A percentile compares a stretch with the other conserved stretches of the same genome.
phyloP scores from a whole-genome alignment of 2,113 vertebrate genomes.

The Myodes glareolus region DNA sequence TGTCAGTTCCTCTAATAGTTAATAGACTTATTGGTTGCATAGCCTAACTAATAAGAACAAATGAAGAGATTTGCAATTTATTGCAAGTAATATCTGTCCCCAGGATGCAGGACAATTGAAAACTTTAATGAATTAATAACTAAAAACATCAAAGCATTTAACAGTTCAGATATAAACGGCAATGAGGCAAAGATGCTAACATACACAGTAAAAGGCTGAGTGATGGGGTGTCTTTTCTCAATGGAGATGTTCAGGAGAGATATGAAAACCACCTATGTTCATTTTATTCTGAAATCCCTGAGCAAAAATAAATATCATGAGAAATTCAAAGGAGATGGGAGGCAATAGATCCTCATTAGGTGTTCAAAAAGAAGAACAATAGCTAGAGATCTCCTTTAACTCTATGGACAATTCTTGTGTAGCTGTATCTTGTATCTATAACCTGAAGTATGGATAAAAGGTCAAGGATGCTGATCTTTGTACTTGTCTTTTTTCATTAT shows the following conservation, averaged over 20 bases:
- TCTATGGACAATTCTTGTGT: neutral
- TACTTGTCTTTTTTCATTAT: slow-evolving; percentile 68
- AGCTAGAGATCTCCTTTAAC: slow-evolving; percentile 30
- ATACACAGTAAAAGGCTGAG: slow-evolving; percentile 27
- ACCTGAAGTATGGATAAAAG: slow-evolving; percentile 28
- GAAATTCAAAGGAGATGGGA: neutral
- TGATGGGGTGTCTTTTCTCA: neutral
- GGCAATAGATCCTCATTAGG: neutral
- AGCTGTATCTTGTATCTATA: neutral
- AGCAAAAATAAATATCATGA: neutral
- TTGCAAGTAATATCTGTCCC: neutral
- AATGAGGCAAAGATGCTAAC: slow-evolving; percentile 26
- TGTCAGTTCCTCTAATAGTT: neutral
- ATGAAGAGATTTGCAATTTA: slow-evolving; percentile 36
- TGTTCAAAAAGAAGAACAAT: neutral
- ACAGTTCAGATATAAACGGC: slow-evolving; percentile 33
- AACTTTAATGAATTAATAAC: slow-evolving; percentile 25
- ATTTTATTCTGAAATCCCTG: slow-evolving; percentile 41
- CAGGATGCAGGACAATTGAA: neutral
- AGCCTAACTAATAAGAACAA: slow-evolving; percentile 44
- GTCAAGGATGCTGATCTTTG: slow-evolving; percentile 51
- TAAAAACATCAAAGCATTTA: slow-evolving; percentile 41
- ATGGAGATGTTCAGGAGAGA: slow-evolving; percentile 33
- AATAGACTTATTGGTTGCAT: slow-evolving; percentile 39
- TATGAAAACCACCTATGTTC: neutral